Conservation (phyloP, 2,113 vertebrate genomes). For the Nerophis ophidion region DNA sequence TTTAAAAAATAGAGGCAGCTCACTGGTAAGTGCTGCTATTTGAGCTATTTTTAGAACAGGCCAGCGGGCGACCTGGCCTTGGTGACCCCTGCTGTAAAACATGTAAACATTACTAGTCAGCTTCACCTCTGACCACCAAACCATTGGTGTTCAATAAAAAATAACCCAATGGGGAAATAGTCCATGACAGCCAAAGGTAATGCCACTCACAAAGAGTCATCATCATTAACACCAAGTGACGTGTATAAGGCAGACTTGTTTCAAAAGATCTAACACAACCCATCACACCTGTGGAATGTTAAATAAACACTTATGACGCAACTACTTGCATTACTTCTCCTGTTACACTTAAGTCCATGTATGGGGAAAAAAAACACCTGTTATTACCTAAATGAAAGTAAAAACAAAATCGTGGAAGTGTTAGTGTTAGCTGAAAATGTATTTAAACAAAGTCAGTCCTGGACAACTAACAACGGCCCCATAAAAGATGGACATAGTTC, state of each 20-base stretch:
- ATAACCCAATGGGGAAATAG: too few relatives aligned
- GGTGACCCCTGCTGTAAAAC: too few relatives aligned
- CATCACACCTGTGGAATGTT: constrained; percentile 60
- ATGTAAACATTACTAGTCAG: too few relatives aligned
- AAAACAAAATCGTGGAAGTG: not conserved
- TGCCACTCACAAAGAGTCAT: constrained; percentile 12
- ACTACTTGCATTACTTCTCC: constrained; percentile 8
- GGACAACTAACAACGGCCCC: too few relatives aligned
- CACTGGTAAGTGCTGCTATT: too few relatives aligned
- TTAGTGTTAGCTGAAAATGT: not conserved
- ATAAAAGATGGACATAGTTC: too few relatives aligned
- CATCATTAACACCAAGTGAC: constrained; percentile 27
- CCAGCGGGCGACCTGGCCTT: too few relatives aligned
- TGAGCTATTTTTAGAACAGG: too few relatives aligned
- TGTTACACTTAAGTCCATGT: not conserved
- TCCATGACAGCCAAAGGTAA: not conserved
- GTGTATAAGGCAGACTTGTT: constrained; percentile 39
- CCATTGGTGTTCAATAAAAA: too few relatives aligned
- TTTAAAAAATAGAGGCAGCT: too few relatives aligned
- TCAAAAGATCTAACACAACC: constrained; percentile 42
- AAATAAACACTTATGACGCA: constrained; percentile 13
- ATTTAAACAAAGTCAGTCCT: too few relatives aligned
- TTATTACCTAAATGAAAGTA: not conserved
- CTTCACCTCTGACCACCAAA: too few relatives aligned
- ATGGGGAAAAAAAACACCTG: not conserved